These are phyloP conservation scores for Poecilobothrus nobilitatus DNA, from an alignment of 2,888 invertebrate genomes.

Conservation along the genomic window DNA sequence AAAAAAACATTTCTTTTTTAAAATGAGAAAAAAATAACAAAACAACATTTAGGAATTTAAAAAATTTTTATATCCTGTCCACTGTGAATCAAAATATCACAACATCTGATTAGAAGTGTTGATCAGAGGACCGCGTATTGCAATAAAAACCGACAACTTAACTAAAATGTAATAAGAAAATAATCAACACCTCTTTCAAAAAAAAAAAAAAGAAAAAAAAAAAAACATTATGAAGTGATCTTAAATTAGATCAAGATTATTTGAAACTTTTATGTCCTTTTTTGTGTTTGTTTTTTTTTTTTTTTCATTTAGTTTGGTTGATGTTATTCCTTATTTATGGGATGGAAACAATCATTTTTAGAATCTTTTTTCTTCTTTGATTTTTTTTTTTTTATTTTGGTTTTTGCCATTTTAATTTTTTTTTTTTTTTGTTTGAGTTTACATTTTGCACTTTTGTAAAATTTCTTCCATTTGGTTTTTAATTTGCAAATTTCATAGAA, in stretches of 20 bases:
- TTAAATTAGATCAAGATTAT: constrained; percentile 1
- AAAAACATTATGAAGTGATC: background rate
- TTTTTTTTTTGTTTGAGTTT: too few relatives aligned
- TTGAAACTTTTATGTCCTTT: background rate
- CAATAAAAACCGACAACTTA: background rate
- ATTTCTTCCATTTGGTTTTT: too few relatives aligned
- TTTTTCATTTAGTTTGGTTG: background rate
- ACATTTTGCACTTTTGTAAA: background rate
- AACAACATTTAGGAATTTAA: background rate
- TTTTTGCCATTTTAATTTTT: too few relatives aligned
- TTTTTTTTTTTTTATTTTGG: too few relatives aligned
- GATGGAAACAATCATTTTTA: background rate
- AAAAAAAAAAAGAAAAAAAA: too few relatives aligned
- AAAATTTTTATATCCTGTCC: constrained; percentile 1
- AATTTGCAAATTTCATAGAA: too few relatives aligned
- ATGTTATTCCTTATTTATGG: background rate
- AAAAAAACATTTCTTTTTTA: too few relatives aligned
- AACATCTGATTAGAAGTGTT: background rate
- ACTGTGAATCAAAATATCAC: background rate
- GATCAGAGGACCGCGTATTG: background rate
- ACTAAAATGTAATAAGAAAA: background rate
- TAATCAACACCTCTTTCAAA: background rate
- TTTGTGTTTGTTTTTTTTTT: too few relatives aligned
- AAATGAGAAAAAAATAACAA: background rate
- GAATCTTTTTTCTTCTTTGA: background rate